phyloP scores from a whole-genome alignment of 2,888 invertebrate species.

The Silvanus unidentatus region DNA sequence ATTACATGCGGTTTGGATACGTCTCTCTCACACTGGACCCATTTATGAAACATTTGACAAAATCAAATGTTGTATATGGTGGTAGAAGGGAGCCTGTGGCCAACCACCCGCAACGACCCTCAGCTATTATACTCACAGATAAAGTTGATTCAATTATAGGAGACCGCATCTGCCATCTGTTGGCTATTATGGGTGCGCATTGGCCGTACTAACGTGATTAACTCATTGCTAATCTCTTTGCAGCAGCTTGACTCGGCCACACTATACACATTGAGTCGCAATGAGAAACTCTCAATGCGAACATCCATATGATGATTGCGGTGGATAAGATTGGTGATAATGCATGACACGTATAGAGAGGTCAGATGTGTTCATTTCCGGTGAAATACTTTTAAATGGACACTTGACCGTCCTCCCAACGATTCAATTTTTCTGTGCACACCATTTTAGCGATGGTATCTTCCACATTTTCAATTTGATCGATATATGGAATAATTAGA shows the following conservation, averaged over 20 bases:
- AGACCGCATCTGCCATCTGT: slow-evolving; percentile 49
- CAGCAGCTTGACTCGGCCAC: slow-evolving; percentile 31
- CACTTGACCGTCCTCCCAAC: neutral
- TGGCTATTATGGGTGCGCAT: slow-evolving; percentile 45
- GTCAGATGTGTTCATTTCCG: slow-evolving; percentile 17
- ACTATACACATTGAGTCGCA: slow-evolving; percentile 10
- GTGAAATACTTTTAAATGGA: slow-evolving; percentile 11
- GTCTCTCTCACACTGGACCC: too few species aligned
- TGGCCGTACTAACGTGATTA: slow-evolving; percentile 45
- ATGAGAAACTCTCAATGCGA: slow-evolving; percentile 9
- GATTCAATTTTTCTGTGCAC: too few species aligned
- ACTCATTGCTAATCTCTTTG: slow-evolving; percentile 43
- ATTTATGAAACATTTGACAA: too few species aligned
- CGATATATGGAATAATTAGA: too few species aligned
- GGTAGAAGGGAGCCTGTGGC: slow-evolving; percentile 21
- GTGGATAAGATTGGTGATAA: slow-evolving; percentile 27
- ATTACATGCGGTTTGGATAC: too few species aligned
- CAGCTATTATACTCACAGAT: slow-evolving; percentile 46
- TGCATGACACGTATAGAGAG: slow-evolving; percentile 12
- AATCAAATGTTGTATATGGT: too few species aligned
- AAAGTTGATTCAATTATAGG: slow-evolving; percentile 49
- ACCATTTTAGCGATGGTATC: too few species aligned
- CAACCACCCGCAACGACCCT: slow-evolving; percentile 44
- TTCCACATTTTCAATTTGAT: too few species aligned
- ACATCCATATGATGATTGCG: slow-evolving; percentile 16